These are phyloP conservation scores for Metallyticus violacea DNA, from an alignment of 2,888 invertebrate species.

Conservation along the genomic window DNA sequence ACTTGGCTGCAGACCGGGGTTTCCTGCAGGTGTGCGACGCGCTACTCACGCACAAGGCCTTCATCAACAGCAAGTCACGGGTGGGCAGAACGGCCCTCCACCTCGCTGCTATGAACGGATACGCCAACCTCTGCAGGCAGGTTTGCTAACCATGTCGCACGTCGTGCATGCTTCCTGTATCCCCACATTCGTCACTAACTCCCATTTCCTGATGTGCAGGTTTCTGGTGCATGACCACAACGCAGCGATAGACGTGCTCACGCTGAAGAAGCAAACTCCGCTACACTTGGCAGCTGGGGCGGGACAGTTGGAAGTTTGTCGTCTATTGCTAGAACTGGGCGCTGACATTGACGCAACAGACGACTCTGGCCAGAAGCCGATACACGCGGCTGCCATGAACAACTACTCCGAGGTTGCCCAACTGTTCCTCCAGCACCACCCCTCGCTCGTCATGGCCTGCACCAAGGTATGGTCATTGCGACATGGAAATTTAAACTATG, in stretches of 20 bases:
- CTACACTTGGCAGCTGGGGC: constrained; percentile 94
- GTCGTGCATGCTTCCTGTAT: neutral
- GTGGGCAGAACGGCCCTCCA: constrained; percentile 96
- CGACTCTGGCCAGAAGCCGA: constrained; percentile 93
- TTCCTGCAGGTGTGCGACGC: constrained; percentile 83
- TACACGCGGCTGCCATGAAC: constrained; percentile 96
- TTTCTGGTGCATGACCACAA: constrained; percentile 93
- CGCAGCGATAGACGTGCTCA: constrained; percentile 92
- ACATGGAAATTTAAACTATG: no score
- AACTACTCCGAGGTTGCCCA: constrained; percentile 98
- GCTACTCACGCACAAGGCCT: constrained; percentile 91
- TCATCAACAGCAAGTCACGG: constrained; percentile 97
- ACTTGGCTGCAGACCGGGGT: constrained; percentile 92
- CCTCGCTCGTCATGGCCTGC: constrained; percentile 90
- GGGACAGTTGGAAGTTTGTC: constrained; percentile 95
- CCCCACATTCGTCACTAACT: neutral
- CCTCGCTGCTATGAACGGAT: constrained; percentile 95
- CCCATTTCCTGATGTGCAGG: constrained; percentile 46
- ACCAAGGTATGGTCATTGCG: constrained; percentile 76
- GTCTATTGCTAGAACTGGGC: constrained; percentile 83
- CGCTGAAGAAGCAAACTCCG: constrained; percentile 94
- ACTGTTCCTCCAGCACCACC: constrained; percentile 91
- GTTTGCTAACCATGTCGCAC: neutral
- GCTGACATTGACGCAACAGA: constrained; percentile 96
- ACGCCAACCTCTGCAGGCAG: constrained; percentile 65